phyloP scores from a whole-genome alignment of 2,888 invertebrate genomes.

The Epinotia bilunana region DNA sequence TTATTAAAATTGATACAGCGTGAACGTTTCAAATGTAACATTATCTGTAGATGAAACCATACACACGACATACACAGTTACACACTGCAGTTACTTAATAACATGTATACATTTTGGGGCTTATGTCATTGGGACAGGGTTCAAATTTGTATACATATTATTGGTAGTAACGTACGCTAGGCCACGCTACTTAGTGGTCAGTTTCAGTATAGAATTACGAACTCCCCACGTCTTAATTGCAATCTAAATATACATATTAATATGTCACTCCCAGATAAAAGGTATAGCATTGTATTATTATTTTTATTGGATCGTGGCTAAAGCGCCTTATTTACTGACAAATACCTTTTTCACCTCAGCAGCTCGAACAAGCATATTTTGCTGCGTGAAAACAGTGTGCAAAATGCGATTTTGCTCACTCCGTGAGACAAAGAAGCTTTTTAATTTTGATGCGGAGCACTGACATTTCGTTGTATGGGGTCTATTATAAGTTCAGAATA shows the following conservation, averaged over 20 bases:
- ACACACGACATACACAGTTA: background rate
- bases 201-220: slow-evolving; percentile 1
- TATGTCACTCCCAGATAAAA: background rate
- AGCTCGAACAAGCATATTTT: too few species aligned
- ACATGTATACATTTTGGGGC: background rate
- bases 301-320: background rate
- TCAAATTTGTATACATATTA: slow-evolving; percentile 5
- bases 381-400: too few species aligned
- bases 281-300: background rate
- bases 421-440: too few species aligned
- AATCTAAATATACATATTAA: background rate
- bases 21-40: background rate
- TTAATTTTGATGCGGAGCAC: too few species aligned
- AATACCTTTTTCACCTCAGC: too few species aligned
- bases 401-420: too few species aligned
- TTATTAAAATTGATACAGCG: background rate
- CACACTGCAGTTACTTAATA: background rate
- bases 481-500: too few species aligned
- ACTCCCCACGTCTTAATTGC: background rate
- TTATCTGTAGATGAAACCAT: slow-evolving; percentile 6
- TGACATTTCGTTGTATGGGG: too few species aligned
- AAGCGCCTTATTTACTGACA: background rate
- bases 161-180: background rate
- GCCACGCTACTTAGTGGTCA: background rate
- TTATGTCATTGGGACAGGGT: background rate